Conservation (phyloP, 2,888 invertebrate genomes). For the Apamea anceps region DNA sequence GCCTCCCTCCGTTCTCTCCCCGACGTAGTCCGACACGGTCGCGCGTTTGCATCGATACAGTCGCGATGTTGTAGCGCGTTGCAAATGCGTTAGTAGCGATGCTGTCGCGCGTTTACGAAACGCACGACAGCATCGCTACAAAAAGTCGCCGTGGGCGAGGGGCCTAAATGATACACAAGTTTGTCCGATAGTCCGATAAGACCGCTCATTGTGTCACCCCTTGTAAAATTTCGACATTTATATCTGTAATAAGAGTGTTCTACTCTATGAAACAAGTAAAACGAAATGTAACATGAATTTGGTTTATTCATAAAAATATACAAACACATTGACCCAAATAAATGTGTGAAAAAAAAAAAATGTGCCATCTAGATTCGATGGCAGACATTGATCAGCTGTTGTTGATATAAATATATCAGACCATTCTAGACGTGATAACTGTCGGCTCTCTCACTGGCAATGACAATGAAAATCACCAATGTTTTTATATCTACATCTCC, state of each 20-base stretch:
- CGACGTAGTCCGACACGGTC: no score
- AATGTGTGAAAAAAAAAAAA: conserved; percentile 16
- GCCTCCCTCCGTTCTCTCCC: no score
- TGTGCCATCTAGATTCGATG: conserved; percentile 9
- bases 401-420: conserved; percentile 68
- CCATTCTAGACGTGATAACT: conserved; percentile 70
- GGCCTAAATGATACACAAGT: no score
- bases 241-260: no score
- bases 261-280: conserved; percentile 4
- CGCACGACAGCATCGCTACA: no score
- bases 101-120: no score
- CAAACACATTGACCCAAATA: conserved; percentile 28
- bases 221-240: no score
- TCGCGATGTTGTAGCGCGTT: no score
- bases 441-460: conserved; percentile 66
- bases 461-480: conserved; percentile 70
- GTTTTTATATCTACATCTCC: conserved; percentile 51
- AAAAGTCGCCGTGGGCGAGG: no score
- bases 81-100: no score
- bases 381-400: conserved; percentile 51
- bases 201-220: no score
- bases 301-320: conserved; percentile 42
- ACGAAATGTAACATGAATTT: not conserved
- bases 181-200: not conserved
- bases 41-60: no score